Percentiles rank a stretch among this genome's conserved stretches.
Conservation (phyloP, 2,888 invertebrate genomes). For the Julus scandinavius region DNA sequence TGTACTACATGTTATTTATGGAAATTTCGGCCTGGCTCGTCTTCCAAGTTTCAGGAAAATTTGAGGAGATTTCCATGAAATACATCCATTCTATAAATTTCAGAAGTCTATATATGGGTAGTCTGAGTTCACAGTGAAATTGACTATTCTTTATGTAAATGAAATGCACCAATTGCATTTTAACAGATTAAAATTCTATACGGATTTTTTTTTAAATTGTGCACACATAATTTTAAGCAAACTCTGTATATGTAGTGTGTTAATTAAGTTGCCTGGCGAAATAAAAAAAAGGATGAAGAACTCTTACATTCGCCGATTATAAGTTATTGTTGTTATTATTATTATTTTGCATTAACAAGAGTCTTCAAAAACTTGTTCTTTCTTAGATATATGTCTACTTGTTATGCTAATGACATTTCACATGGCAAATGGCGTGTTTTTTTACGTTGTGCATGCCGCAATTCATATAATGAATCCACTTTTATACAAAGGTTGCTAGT, state of each 20-base stretch:
- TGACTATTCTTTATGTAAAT: no score
- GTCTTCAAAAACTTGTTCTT: background rate
- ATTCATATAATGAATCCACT: background rate
- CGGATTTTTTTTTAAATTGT: background rate
- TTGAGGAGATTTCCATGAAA: background rate
- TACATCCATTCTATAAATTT: no score
- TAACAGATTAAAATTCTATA: background rate
- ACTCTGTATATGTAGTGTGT: background rate
- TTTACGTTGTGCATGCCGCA: background rate
- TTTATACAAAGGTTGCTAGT: slow-evolving; percentile 14
- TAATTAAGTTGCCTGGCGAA: background rate
- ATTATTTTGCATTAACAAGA: background rate
- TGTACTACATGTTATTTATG: background rate
- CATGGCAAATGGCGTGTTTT: background rate
- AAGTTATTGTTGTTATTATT: background rate
- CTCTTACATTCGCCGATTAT: background rate
- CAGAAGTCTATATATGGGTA: no score
- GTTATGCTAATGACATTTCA: background rate
- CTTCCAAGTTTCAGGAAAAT: background rate
- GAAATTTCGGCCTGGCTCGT: background rate
- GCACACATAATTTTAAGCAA: background rate
- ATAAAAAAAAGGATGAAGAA: background rate
- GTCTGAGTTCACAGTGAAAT: no score
- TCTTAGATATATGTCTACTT: background rate
- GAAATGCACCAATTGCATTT: background rate